Conservation (phyloP, 2,113 vertebrate genomes). For the Laticauda laticaudata region DNA sequence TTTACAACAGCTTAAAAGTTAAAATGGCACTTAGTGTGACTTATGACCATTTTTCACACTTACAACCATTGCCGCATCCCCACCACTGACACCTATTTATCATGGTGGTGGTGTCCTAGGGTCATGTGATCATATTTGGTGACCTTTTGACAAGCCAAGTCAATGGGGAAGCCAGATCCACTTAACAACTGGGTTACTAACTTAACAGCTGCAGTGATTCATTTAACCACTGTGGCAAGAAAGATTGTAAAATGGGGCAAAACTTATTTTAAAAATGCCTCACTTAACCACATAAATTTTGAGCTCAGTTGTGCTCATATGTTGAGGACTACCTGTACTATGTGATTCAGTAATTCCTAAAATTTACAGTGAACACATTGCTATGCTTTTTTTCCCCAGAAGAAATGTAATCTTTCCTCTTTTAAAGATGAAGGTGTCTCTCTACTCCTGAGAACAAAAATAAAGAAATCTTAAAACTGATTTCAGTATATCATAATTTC, state of each 20-base stretch:
- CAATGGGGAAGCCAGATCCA: background rate
- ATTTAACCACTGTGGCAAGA: background rate
- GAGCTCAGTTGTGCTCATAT: no score
- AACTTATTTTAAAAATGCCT: no score
- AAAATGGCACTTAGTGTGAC: background rate
- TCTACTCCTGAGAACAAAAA: background rate
- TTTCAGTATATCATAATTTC: background rate
- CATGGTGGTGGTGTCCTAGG: background rate
- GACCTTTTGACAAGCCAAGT: background rate
- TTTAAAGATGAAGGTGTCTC: background rate
- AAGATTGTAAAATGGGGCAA: no score
- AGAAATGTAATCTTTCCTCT: background rate
- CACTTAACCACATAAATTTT: no score
- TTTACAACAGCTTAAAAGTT: background rate
- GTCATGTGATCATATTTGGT: background rate
- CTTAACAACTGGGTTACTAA: background rate
- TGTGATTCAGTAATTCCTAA: background rate
- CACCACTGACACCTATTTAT: background rate
- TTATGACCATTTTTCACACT: background rate
- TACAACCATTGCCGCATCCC: background rate
- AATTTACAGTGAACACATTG: background rate
- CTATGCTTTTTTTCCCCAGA: background rate
- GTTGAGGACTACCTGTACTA: background rate
- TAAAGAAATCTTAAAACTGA: background rate
- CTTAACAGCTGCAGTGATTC: background rate